Base-by-base conservation (phyloP, 2,888 invertebrate genomes). In the Epirrhoe tristata region DNA sequence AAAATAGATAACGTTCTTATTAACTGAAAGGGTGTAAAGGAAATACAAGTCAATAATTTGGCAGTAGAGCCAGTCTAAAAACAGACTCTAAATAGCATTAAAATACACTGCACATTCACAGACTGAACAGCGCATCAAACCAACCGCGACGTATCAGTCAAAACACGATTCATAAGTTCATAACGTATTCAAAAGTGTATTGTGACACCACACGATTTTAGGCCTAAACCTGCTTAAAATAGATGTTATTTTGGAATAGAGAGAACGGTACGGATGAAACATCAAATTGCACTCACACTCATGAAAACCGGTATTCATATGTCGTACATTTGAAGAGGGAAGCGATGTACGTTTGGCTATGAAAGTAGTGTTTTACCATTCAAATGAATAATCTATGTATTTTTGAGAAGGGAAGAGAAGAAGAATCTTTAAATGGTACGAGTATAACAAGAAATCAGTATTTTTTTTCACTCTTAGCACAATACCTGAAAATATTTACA, bases 251-350 rank as follows among this genome's bases (percentile, higher is more conserved):
- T 59, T 56, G 31, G 53, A 60, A 50, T 17, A 24, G 34, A n/a
- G 16, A 4, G 5, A 8, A 16, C 12, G 10, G 34, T 62, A 43
- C 56, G 53, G 63, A 67, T 69, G 64, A 72, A 66, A 72, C 73
- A 72, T 74, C 72, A 75, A 75, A 74, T 73, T 70, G 71, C 64
- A 71, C 73, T 67, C 63, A 70, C 70, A 69, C 62, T 64, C 34
- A 65, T 69, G 63, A 66, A 73, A 72, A 66, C 59, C 59, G 56
- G 67, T 71, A 66, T 63, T 59, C 69, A 56, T 66, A 51, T 71
- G 68, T 75, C 58, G 69, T 61, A 65, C 58, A 16, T 51, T 61
- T 68, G 70, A 50, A 71, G 66, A 70, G 71, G 67, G 69, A 58
- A 58, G 62, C 53, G 52, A 64, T 62, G 34, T 24, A 16, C 10